Evolutionary conservation across 2,113 vertebrate genomes (phyloP).

Genomic region (Plecotus auritus): DNA sequence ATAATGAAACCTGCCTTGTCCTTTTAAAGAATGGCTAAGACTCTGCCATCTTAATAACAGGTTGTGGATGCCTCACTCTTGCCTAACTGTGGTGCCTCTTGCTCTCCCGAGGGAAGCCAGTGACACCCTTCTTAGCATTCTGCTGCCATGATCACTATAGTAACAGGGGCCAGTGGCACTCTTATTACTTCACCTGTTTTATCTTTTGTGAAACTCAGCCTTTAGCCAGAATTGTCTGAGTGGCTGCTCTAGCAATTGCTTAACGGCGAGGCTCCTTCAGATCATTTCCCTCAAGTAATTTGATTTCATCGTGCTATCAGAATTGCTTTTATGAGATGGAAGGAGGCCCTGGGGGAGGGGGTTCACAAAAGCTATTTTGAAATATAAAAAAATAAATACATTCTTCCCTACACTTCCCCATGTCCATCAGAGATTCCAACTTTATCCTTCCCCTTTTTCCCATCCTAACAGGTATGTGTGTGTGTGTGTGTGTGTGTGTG

Average conservation of each 20-base stretch:
- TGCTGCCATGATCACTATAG: constrained; percentile 66
- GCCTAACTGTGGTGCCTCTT: constrained; percentile 39
- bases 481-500: not conserved
- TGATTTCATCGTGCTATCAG: constrained; percentile 79
- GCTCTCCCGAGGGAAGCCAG: not conserved
- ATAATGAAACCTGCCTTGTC: not conserved
- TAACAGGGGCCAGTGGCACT: constrained; percentile 75
- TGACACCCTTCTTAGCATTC: constrained; percentile 77
- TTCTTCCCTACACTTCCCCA: not conserved
- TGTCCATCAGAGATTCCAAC: not conserved
- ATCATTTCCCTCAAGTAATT: constrained; percentile 84
- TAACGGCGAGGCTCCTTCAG: constrained; percentile 78
- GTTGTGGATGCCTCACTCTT: accelerated
- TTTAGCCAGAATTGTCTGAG: constrained; percentile 80
- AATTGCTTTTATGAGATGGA: constrained; percentile 74
- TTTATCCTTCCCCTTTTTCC: accelerated
- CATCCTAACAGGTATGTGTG: not conserved
- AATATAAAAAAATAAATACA: constrained; percentile 31
- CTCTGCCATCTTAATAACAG: not conserved
- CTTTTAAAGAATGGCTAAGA: not conserved
- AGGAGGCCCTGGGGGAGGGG: not conserved
- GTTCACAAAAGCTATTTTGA: constrained; percentile 49
- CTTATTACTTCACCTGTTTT: constrained; percentile 83
- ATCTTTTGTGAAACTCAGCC: constrained; percentile 84
- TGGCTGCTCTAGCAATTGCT: constrained; percentile 79